A percentile compares a stretch with the other conserved stretches of the same genome.
Evolutionary conservation across 2,888 invertebrate species (phyloP).

Genomic region (Entomobrya proxima): DNA sequence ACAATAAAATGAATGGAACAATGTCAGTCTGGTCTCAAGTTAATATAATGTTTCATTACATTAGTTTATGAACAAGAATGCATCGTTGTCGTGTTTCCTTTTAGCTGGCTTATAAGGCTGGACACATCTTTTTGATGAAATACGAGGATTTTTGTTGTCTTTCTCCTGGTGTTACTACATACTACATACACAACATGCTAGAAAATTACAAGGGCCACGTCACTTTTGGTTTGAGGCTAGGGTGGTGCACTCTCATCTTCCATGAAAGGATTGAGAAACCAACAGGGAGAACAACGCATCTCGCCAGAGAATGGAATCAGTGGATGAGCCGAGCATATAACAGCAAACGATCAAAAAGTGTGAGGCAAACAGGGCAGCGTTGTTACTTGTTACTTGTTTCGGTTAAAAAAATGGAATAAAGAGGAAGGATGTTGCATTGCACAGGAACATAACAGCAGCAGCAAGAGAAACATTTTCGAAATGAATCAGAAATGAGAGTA

Average conservation of each 20-base stretch:
- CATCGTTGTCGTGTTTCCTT: constrained; percentile 15
- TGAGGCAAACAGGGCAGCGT: constrained; percentile 2
- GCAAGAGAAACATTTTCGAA: too few relatives aligned
- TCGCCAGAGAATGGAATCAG: constrained; percentile 30
- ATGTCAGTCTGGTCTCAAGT: neutral
- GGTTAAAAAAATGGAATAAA: too few relatives aligned
- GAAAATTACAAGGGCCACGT: constrained; percentile 67
- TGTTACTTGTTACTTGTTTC: neutral
- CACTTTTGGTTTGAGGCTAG: constrained; percentile 67
- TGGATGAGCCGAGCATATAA: neutral
- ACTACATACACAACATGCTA: constrained; percentile 53
- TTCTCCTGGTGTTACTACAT: constrained; percentile 64
- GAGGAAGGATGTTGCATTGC: neutral
- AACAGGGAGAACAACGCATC: constrained; percentile 50
- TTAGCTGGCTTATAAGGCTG: constrained; percentile 23
- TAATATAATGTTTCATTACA: constrained; percentile 29
- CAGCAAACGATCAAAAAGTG: neutral
- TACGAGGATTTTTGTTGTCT: constrained; percentile 53
- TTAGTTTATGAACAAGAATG: constrained; percentile 1
- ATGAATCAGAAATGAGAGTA: too few relatives aligned
- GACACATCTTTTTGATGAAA: constrained; percentile 61
- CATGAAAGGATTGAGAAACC: constrained; percentile 64
- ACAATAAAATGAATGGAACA: too few relatives aligned
- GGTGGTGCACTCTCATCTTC: constrained; percentile 63
- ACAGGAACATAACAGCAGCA: too few relatives aligned